Conservation (phyloP, 2,888 invertebrate species). For the Clitarchus hookeri region DNA sequence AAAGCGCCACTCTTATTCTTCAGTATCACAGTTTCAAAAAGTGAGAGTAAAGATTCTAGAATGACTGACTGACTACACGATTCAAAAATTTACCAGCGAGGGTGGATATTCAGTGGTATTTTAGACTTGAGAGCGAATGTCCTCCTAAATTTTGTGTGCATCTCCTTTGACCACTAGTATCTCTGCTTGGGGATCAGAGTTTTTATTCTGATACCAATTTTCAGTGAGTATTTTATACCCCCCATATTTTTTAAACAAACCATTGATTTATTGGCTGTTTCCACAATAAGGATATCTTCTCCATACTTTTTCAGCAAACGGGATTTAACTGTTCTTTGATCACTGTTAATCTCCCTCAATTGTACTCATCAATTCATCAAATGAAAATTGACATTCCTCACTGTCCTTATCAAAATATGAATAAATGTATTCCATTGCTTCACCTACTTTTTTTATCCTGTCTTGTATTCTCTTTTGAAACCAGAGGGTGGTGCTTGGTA, state of each 20-base stretch:
- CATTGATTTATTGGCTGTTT: not conserved
- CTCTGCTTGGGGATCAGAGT: not conserved
- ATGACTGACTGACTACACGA: not conserved
- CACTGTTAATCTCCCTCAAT: not conserved
- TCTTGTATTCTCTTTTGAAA: not conserved
- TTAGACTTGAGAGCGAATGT: not conserved
- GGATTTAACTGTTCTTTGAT: slow-evolving; percentile 1
- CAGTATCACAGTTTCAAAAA: not conserved
- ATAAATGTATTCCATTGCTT: slow-evolving; percentile 10
- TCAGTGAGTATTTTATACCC: not conserved
- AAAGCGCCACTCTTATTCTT: not conserved
- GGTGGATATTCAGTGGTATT: not conserved
- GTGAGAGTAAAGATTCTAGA: no score
- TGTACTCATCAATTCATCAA: not conserved
- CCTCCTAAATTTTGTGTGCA: not conserved
- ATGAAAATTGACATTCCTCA: slow-evolving; percentile 12
- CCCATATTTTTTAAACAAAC: slow-evolving; percentile 12
- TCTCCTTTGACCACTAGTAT: not conserved
- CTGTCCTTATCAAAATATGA: not conserved
- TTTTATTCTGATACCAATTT: slow-evolving; percentile 15
- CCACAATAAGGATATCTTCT: not conserved
- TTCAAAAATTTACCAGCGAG: not conserved
- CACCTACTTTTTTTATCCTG: not conserved
- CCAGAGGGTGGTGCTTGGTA: not conserved
- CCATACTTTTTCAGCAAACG: slow-evolving; percentile 5